Evolutionary conservation across 2,113 vertebrate genomes (phyloP), one percentile per base, ranked within the genome.

Genomic region (Percopsis transmontana): DNA sequence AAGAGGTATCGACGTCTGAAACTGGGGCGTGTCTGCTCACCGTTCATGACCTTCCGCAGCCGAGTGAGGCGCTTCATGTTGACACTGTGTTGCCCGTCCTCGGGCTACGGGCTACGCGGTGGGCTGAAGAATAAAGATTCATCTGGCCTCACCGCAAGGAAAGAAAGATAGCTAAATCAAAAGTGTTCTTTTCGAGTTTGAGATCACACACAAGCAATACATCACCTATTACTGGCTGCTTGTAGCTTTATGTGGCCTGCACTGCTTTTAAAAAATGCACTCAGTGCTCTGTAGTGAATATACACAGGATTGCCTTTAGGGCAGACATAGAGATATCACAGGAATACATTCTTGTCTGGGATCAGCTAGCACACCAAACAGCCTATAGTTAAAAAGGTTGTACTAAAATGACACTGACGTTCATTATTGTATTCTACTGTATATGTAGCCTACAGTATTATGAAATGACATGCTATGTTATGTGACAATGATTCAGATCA

Each of bases 31-130:
- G 79, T 55, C 9, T 73, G 83, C 75, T 86, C 77, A 81, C 82
- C 79, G 80, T 83, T 79, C 87, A 87, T 91, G 90, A 93, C 91
- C 91, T 92, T 92, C 92, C 80, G 83, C 86, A 70, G 76, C 68
- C 45, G 72, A 66, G 79, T 76, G 82, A 83, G 88, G 91, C 86
- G 70, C 63, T 75, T 77, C 70, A 64, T 68, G 81, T 83, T 68
- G 77, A 88, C 69, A 73, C 77, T 64, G 45, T 56, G 55, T 60
- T 66, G 85, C 89, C 73, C 77, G 87, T 82, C 77, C 76, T 66
- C 72, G 42, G 41, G 64, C 73, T 76, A n/a, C n/a, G n/a, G 56
- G 74, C 77, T 12, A 18, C n/a, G n/a, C n/a, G n/a, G 15, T 57
- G 16, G 52, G 16, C 20, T 24, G 15, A 79, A 81, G 74, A 80